Percentiles rank a stretch among this genome's conserved stretches.
Evolutionary conservation across 2,888 invertebrate genomes (phyloP).

Genomic region (Tanytarsus gracilentus): DNA sequence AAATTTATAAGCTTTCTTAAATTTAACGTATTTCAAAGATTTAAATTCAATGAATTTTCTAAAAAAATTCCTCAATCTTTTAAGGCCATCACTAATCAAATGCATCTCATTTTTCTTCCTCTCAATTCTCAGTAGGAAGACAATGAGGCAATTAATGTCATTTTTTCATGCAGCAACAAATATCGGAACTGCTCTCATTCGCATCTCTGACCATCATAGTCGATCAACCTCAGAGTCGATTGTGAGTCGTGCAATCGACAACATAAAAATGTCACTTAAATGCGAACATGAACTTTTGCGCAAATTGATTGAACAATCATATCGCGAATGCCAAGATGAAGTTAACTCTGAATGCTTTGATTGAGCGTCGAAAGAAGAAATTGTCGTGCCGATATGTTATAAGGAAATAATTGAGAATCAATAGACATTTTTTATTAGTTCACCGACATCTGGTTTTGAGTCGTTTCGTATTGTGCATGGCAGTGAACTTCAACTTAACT

Average conservation of each 20-base stretch:
- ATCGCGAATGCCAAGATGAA: background rate
- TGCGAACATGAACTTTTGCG: conserved; percentile 14
- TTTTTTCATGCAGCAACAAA: background rate
- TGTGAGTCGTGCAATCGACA: background rate
- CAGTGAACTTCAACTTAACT: background rate
- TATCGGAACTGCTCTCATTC: background rate
- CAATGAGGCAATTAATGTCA: conserved; percentile 12
- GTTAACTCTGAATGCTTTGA: background rate
- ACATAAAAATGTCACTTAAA: conserved; percentile 20
- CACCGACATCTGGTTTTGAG: background rate
- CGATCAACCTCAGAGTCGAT: background rate
- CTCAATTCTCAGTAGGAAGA: background rate
- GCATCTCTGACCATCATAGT: background rate
- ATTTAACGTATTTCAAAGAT: too few species aligned
- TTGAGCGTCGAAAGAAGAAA: background rate
- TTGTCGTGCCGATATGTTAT: too few species aligned
- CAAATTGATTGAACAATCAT: background rate
- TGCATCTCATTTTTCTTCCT: conserved; percentile 1
- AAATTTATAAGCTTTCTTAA: too few species aligned
- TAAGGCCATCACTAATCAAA: conserved; percentile 12
- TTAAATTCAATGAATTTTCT: too few species aligned
- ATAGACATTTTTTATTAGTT: background rate
- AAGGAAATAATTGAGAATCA: background rate
- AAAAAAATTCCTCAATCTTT: background rate
- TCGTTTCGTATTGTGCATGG: too few species aligned